Conservation (phyloP, 1,140 invertebrate genomes). For the Zaprionus ghesquierei region DNA sequence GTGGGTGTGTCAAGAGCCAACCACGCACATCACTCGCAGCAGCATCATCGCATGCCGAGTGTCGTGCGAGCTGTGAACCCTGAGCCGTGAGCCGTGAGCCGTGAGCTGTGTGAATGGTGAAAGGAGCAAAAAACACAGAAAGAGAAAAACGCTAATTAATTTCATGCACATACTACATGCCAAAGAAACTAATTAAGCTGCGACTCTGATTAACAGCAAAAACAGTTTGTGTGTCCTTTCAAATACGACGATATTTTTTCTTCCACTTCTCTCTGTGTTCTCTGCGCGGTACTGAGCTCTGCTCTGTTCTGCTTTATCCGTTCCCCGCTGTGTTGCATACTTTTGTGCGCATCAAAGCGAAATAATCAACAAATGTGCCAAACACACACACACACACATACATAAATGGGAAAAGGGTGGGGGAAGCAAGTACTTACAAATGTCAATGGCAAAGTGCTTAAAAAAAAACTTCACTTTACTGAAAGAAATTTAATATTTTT, state of each 20-base stretch:
- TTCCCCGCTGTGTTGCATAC: slow-evolving; percentile 55
- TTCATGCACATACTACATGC: slow-evolving; percentile 59
- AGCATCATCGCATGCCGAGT: slow-evolving; percentile 4
- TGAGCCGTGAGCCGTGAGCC: too few relatives aligned
- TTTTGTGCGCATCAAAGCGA: slow-evolving; percentile 75
- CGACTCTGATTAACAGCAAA: slow-evolving; percentile 66
- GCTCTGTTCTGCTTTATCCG: neutral
- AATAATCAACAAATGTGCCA: slow-evolving; percentile 79
- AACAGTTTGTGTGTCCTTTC: slow-evolving; percentile 61
- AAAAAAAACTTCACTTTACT: slow-evolving; percentile 31
- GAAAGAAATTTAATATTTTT: slow-evolving; percentile 10
- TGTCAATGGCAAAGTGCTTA: slow-evolving; percentile 61
- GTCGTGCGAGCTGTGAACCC: slow-evolving; percentile 5
- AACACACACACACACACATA: slow-evolving; percentile 29
- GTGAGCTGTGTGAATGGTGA: neutral
- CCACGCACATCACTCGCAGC: neutral
- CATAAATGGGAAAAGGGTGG: neutral
- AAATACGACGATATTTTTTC: slow-evolving; percentile 65
- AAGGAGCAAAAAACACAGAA: neutral
- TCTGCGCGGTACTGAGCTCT: too few relatives aligned
- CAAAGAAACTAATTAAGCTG: slow-evolving; percentile 76
- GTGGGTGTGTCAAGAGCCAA: neutral
- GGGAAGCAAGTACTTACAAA: slow-evolving; percentile 52
- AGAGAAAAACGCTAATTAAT: slow-evolving; percentile 64
- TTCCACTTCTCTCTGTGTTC: neutral